Conservation (phyloP, 2,888 invertebrate species). For the Drosophila engyochracea region DNA sequence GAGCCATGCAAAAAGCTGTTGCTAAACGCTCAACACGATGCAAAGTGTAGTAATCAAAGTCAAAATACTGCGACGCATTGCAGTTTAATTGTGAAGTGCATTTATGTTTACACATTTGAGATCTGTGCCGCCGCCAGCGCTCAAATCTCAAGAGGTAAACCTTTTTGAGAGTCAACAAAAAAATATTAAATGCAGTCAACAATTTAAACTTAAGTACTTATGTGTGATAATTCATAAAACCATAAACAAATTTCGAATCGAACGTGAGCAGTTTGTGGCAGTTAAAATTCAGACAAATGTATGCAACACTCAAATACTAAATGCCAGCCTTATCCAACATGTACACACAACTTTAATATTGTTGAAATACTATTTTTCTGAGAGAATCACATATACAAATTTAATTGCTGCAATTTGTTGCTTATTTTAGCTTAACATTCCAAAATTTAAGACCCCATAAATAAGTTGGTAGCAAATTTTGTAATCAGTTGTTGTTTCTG, state of each 20-base stretch:
- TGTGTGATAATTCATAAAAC: not conserved
- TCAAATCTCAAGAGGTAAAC: not conserved
- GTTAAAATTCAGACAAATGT: not conserved
- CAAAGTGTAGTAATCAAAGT: constrained; percentile 31
- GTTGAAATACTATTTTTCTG: not conserved
- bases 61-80: not conserved
- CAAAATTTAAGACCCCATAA: not conserved
- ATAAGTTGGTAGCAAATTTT: not conserved
- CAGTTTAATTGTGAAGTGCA: constrained; percentile 1
- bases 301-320: not conserved
- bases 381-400: not conserved
- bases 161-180: not conserved
- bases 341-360: not conserved
- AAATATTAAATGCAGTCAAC: not conserved
- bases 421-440: not conserved
- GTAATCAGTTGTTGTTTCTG: not conserved
- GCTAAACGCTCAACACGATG: not conserved
- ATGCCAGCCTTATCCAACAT: not conserved
- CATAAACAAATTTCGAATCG: not conserved
- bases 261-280: not conserved
- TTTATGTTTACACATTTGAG: constrained; percentile 7
- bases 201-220: not conserved
- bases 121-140: not conserved
- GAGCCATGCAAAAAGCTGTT: not conserved
- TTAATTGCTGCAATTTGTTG: not conserved